These are phyloP conservation scores for Lampris megalopsis DNA, from an alignment of 2,113 vertebrate species.

Conservation along the genomic window DNA sequence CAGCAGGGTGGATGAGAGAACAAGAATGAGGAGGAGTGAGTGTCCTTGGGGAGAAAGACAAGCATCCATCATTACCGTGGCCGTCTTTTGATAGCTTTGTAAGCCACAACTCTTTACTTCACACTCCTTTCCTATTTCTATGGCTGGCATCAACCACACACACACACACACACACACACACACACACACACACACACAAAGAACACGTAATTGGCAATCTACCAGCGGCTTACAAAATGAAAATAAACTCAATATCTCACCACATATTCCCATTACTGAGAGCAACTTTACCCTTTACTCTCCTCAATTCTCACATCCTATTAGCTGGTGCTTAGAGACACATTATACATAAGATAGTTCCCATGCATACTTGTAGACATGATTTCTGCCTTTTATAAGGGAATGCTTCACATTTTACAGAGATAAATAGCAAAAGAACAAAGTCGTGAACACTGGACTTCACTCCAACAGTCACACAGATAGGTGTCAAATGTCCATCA, in stretches of 20 bases:
- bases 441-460: slow-evolving; percentile 32
- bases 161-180: slow-evolving; percentile 19
- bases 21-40: slow-evolving; percentile 42
- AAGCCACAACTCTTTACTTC: slow-evolving; percentile 61
- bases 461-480: slow-evolving; percentile 26
- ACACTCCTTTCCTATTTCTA: slow-evolving; percentile 57
- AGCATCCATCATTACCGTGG: slow-evolving; percentile 66
- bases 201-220: slow-evolving; percentile 55
- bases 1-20: slow-evolving; percentile 14
- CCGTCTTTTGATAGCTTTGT: slow-evolving; percentile 54
- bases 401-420: slow-evolving; percentile 53
- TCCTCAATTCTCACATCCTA: slow-evolving; percentile 36
- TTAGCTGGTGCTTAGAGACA: slow-evolving; percentile 25
- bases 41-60: slow-evolving; percentile 60
- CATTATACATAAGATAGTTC: slow-evolving; percentile 64
- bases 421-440: slow-evolving; percentile 9
- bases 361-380: slow-evolving; percentile 58
- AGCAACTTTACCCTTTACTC: slow-evolving; percentile 61
- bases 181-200: slow-evolving; percentile 20
- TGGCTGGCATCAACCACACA: slow-evolving; percentile 48
- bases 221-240: slow-evolving; percentile 44
- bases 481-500: slow-evolving; percentile 31
- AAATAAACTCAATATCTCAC: slow-evolving; percentile 60
- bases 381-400: slow-evolving; percentile 52
- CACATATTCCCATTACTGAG: slow-evolving; percentile 50